Evolutionary conservation across 2,888 invertebrate species (phyloP), one percentile per base, ranked within the genome.

Genomic region (Gisinianus flammeolus): DNA sequence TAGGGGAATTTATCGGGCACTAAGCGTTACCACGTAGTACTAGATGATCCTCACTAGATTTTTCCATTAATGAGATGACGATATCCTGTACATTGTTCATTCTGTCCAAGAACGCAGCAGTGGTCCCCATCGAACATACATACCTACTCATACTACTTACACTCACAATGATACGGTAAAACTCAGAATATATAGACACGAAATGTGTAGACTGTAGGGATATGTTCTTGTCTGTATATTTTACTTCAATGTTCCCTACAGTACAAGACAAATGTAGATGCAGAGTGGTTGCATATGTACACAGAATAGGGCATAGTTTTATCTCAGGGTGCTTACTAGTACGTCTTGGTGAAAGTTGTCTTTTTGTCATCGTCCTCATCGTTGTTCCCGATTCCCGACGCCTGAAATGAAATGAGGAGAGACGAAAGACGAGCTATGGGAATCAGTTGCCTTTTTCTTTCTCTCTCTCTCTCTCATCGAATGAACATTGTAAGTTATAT

Each of bases 31-130:
- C 77, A 64, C 62, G 78, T 76, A 79, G 73, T 77, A 77, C 66
- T 70, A 44, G 77, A 81, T 81, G 79, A 81, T 81, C 81, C 79
- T 79, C 77, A 79, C 62, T 62, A 73, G 73, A 79, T 79, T 80
- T 79, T 80, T 80, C 79, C 81, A 81, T 81, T 80, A 81, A 79
- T 80, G 81, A 81, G 81, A 81, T 81, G 79, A 80, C 79, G 81
- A 77, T 77, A 69, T 66, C 79, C 81, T 76, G 76, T 79, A 72
- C 76, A 80, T 80, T 77, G 77, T 76, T 79, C 78, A 79, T 72
- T 16, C 33, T n/a, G 33, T 33, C 31, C 31, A 33, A 31, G n/a
- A 31, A 33, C 33, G 4, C 19, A 67, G n/a, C 6, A 22, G 31
- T 2, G 30, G n/a, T n/a, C n/a, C 52, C 52, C n/a, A n/a, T n/a